Conservation (phyloP, 2,888 invertebrate species). For the Brachylomia viminalis region DNA sequence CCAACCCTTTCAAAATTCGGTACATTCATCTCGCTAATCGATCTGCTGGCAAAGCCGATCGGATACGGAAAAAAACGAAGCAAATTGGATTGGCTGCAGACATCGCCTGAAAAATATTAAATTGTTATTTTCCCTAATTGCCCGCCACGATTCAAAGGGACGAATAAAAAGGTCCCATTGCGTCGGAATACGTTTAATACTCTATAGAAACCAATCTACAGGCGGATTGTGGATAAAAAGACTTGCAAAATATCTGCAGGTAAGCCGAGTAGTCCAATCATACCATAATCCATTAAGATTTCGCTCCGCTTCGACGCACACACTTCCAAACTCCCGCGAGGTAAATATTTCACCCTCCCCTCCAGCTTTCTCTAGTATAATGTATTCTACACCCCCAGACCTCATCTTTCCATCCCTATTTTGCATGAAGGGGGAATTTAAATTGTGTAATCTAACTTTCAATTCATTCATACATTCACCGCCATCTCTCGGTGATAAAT, state of each 20-base stretch:
- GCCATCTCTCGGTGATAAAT: constrained; percentile 90
- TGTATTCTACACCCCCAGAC: constrained; percentile 87
- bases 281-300: constrained; percentile 90
- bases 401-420: constrained; percentile 90
- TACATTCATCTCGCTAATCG: constrained; percentile 76
- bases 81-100: constrained; percentile 71
- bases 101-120: constrained; percentile 72
- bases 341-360: constrained; percentile 88
- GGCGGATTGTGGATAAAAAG: constrained; percentile 69
- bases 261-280: constrained; percentile 87
- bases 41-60: constrained; percentile 68
- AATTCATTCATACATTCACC: constrained; percentile 91
- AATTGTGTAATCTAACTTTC: constrained; percentile 91
- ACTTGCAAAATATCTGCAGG: constrained; percentile 82
- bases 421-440: constrained; percentile 91
- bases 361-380: constrained; percentile 80
- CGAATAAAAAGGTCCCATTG: constrained; percentile 69
- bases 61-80: constrained; percentile 66
- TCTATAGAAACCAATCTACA: constrained; percentile 79
- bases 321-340: constrained; percentile 88
- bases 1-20: constrained; percentile 70
- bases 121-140: constrained; percentile 84
- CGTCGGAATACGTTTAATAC: constrained; percentile 74
- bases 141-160: constrained; percentile 72
- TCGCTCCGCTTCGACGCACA: constrained; percentile 85